Base-by-base conservation (phyloP, 2,888 invertebrate genomes). In the Folsomia candida region DNA sequence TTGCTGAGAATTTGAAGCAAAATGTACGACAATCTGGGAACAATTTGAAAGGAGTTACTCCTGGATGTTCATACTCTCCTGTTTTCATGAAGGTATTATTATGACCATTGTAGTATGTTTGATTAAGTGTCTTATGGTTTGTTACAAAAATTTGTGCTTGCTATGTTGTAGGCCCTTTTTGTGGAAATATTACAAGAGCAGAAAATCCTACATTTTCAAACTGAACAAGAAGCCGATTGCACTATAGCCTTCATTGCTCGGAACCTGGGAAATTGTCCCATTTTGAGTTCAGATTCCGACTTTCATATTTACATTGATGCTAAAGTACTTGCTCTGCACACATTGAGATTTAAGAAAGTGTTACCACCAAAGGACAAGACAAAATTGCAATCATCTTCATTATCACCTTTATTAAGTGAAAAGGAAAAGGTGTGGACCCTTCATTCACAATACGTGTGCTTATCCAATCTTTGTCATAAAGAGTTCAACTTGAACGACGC, bases 271-370 rank as follows among this genome's bases (percentile, higher is more conserved):
- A 85, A 89, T 51, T 95, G 94, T 80, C 95, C 96, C 0, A 90
- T 97, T 1, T 82, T 97, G 2, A 95, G 94, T 81, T 92, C 91
- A 79, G 97, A 97, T 83, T 96, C 96, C 0, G 97, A 97, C 84
- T 97, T 95, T 84, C 95, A 90, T 81, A 90, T 97, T 76, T 93
- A 91, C 83, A 91, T 67, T 1, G 70, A 92, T 83, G 89, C 93
- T 0, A 83, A 86, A 1, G 94, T 93, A 79, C 90, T 97, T 76
- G 92, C 93, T 0, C 88, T 92, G 28, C 82, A 83, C 51, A 78
- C 78, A 11, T 54, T 71, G 9, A 62, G 57, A 26, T 68, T 68
- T 28, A 47, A 58, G 4, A 68, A 68, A 29, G 68, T 64, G n/a
- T n/a, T 25, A 18, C 27, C 29, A 2, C 26, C 27, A 18, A 57